These are phyloP conservation scores for Miopithecus talapoin DNA, from an alignment of 2,797 vertebrate genomes.

Conservation along the genomic window DNA sequence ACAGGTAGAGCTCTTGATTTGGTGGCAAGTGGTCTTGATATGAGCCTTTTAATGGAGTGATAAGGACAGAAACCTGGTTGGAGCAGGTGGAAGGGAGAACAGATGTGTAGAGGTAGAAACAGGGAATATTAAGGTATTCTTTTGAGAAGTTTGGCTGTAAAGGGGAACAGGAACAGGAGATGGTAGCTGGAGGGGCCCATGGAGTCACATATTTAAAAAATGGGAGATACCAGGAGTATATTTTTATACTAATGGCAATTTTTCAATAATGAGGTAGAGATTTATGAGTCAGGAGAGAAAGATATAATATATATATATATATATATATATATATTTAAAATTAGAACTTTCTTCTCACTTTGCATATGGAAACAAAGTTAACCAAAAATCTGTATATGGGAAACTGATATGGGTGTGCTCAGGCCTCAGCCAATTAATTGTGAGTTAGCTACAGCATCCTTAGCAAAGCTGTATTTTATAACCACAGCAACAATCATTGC, in stretches of 20 bases:
- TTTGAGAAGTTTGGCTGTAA: background rate
- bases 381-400: background rate
- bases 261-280: background rate
- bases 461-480: background rate
- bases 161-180: background rate
- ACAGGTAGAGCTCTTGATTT: background rate
- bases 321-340: background rate
- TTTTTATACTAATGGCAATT: background rate
- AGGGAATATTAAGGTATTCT: background rate
- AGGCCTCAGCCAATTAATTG: too few relatives aligned
- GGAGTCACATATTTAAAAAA: background rate
- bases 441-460: accelerated
- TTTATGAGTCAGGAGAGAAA: background rate
- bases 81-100: background rate
- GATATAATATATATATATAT: too few relatives aligned
- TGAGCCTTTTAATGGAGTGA: background rate
- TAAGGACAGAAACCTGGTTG: background rate
- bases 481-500: background rate
- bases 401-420: background rate
- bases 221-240: background rate
- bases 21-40: background rate
- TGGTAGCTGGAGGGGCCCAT: too few relatives aligned
- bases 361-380: background rate
- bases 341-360: background rate
- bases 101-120: background rate